phyloP scores from a whole-genome alignment of 2,113 vertebrate genomes.

The Rhea pennata region DNA sequence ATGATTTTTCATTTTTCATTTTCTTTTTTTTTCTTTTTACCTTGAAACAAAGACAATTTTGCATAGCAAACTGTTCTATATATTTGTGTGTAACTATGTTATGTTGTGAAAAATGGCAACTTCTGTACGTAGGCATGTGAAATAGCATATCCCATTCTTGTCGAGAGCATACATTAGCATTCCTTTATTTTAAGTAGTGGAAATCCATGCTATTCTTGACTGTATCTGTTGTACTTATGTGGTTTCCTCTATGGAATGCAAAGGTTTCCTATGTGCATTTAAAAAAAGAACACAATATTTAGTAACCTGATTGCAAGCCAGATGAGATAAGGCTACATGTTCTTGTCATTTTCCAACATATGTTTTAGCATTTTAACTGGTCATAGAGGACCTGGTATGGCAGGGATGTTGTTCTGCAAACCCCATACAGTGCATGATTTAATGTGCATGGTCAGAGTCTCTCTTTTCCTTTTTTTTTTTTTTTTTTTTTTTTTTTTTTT shows the following conservation, averaged over 20 bases:
- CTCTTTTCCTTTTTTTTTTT: no score
- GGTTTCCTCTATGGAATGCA: background rate
- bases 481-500: background rate
- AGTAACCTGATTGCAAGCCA: background rate
- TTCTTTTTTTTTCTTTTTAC: background rate
- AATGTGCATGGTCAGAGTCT: background rate
- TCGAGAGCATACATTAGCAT: background rate
- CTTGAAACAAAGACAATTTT: background rate
- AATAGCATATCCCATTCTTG: background rate
- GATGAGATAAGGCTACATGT: background rate
- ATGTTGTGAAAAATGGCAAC: background rate
- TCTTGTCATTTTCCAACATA: background rate
- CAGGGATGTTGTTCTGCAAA: background rate
- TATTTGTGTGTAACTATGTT: background rate
- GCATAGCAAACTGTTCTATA: fast-evolving
- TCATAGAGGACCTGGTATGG: background rate
- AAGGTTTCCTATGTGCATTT: background rate
- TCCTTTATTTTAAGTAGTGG: background rate
- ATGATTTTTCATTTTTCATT: no score
- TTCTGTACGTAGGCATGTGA: background rate
- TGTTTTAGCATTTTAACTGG: background rate
- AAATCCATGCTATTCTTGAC: background rate
- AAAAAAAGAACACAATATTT: background rate
- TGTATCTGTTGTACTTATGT: background rate
- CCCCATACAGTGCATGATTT: fast-evolving